Percentiles rank a stretch among this genome's conserved stretches.
Evolutionary conservation across 2,888 invertebrate species (phyloP).

Genomic region (Bugulina stolonifera): DNA sequence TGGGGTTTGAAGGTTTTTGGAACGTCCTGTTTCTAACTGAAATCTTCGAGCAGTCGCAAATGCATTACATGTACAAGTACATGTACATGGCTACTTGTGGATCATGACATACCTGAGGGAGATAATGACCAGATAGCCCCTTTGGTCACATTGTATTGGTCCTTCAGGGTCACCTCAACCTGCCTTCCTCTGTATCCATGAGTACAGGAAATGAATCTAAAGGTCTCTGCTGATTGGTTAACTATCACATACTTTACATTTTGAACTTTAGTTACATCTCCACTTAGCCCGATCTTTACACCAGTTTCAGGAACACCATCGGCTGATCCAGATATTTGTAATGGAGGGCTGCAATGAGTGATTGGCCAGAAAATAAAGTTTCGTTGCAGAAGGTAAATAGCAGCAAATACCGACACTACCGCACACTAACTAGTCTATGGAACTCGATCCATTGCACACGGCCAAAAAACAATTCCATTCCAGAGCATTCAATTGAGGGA

Average conservation of each 20-base stretch:
- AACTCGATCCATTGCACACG: too few relatives aligned
- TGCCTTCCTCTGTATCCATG: background rate
- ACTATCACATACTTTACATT: background rate
- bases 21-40: too few relatives aligned
- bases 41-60: too few relatives aligned
- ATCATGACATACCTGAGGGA: background rate
- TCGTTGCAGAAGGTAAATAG: too few relatives aligned
- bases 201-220: background rate
- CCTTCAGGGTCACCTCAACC: background rate
- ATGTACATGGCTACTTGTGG: too few relatives aligned
- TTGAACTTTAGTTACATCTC: background rate
- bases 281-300: background rate
- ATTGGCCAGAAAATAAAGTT: too few relatives aligned
- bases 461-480: too few relatives aligned
- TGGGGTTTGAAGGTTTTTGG: too few relatives aligned
- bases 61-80: too few relatives aligned
- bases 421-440: too few relatives aligned
- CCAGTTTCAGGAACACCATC: background rate
- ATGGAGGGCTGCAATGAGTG: background rate
- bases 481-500: too few relatives aligned
- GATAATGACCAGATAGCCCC: background rate
- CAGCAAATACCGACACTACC: too few relatives aligned
- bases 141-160: background rate
- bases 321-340: background rate
- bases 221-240: background rate